Conservation (phyloP, 2,888 invertebrate species). For the Apotomis betuletana region DNA sequence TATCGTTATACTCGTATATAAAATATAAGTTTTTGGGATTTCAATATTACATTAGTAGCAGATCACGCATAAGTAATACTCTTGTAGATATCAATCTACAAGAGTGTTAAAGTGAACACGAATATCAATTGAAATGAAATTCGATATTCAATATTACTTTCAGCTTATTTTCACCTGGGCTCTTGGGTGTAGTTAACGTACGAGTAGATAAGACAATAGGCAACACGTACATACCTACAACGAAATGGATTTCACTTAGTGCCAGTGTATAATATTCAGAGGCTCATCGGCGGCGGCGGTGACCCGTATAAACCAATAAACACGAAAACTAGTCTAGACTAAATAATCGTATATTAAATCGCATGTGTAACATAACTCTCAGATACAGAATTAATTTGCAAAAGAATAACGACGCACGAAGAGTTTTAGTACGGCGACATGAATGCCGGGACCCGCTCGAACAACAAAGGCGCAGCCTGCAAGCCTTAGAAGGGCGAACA, state of each 20-base stretch:
- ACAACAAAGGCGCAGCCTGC: conserved; percentile 31
- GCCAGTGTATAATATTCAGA: not conserved
- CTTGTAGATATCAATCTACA: no score
- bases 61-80: no score
- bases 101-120: no score
- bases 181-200: no score
- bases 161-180: no score
- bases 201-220: no score
- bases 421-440: not conserved
- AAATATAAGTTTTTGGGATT: no score
- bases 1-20: no score
- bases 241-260: not conserved
- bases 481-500: conserved; percentile 16
- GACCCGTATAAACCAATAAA: conserved; percentile 25
- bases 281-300: not conserved
- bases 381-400: conserved; percentile 7
- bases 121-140: no score
- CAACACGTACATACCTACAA: no score
- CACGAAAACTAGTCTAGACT: conserved; percentile 5
- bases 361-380: not conserved
- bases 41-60: no score
- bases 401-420: conserved; percentile 17
- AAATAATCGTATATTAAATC: conserved; percentile 10
- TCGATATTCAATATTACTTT: no score
- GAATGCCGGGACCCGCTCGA: not conserved